phyloP scores from a whole-genome alignment of 2,797 vertebrate species.

The Enteromius anoplus region DNA sequence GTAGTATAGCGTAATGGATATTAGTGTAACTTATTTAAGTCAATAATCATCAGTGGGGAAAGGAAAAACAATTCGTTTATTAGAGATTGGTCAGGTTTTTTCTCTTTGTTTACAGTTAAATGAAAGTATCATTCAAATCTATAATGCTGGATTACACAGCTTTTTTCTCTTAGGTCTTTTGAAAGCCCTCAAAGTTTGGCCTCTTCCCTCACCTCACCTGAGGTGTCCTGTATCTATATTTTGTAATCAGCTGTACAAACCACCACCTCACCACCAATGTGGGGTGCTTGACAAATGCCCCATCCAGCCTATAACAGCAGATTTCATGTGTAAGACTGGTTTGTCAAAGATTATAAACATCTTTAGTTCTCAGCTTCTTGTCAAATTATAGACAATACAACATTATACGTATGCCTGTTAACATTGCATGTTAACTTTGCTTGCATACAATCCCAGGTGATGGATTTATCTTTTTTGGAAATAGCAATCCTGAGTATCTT shows the following conservation, averaged over 20 bases:
- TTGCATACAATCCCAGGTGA: constrained; percentile 17
- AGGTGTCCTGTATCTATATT: constrained; percentile 59
- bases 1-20: no score
- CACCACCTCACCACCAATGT: constrained; percentile 49
- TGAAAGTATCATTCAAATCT: neutral
- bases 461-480: neutral
- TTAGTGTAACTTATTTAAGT: neutral
- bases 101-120: neutral
- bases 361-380: constrained; percentile 1
- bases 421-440: neutral
- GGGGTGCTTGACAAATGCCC: constrained; percentile 48
- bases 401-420: neutral
- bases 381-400: neutral
- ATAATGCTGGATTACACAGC: neutral
- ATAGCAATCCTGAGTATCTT: constrained; percentile 16
- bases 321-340: constrained; percentile 56
- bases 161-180: constrained; percentile 39
- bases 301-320: constrained; percentile 45
- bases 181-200: constrained; percentile 57
- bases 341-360: constrained; percentile 42
- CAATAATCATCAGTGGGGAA: neutral
- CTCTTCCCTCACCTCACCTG: constrained; percentile 36
- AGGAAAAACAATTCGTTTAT: neutral
- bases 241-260: constrained; percentile 54
- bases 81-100: neutral